Base-by-base conservation (phyloP, 2,113 vertebrate species). In the Nibea albiflora region DNA sequence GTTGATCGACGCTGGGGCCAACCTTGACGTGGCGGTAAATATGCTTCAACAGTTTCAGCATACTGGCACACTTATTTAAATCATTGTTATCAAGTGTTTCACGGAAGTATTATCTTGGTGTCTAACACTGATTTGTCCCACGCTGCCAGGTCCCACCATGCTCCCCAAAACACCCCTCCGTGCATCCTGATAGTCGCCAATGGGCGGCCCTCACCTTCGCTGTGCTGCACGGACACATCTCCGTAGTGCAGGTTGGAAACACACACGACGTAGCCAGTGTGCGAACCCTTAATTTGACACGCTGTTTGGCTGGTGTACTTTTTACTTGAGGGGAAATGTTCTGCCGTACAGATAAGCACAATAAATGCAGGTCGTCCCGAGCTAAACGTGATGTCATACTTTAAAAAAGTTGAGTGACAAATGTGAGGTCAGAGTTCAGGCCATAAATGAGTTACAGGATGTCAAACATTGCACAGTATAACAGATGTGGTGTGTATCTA, bases 161-260 rank as follows among this genome's bases (percentile, higher is more conserved):
- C 88, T 97, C 96, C 22, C 96, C 95, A 0, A 95, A 96, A 22
- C 88, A 96, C 89, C 98, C 98, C 0, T 99, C 97, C 0, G 95
- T 97, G n/a, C 96, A 99, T n/a, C 98, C 97, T 0, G 98, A 99
- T 89, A 99, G 97, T 86, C 95, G 98, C 1, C 96, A 97, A 91
- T 99, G 98, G 98, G 97, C 96, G 0, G 96, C 98, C 0, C 95
- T 99, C 50, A 99, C 98, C 0, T 98, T 98, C 0, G 97, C 98
- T 0, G 98, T 99, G 64, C 61, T 99, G 4, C 98, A 99, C 0
- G 97, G 97, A 53, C 98, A 99, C 92, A 98, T 99, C 89, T 98
- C 98, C 0, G 98, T 99, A 0, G 97, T 97, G 0, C 98, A 99
- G 98, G 98, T 99, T 44, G 89, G 94, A 80, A 88, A 71, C 57